These are phyloP conservation scores for Capitulum mitella DNA, from an alignment of 2,888 invertebrate species.

Conservation along the genomic window DNA sequence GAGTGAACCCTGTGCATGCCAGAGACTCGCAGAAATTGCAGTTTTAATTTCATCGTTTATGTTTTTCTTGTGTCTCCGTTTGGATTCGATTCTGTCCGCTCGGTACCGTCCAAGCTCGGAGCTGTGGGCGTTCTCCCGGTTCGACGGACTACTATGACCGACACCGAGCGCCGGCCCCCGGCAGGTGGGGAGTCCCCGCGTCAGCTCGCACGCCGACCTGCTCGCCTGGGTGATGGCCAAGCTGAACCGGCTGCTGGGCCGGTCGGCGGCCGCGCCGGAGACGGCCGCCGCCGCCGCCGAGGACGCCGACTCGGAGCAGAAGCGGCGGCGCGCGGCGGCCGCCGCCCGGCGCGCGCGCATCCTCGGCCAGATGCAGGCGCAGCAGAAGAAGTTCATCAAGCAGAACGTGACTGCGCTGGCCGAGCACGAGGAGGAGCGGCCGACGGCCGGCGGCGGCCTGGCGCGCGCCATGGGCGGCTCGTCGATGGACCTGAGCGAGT, in stretches of 20 bases:
- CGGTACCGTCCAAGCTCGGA: too few relatives aligned
- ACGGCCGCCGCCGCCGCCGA: constrained; percentile 20
- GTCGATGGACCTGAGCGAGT: constrained; percentile 17
- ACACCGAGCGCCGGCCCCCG: too few relatives aligned
- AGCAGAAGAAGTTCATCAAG: constrained; percentile 74
- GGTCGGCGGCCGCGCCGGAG: constrained; percentile 25
- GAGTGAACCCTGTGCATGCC: too few relatives aligned
- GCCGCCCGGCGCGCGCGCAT: constrained; percentile 79
- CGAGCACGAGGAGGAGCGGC: constrained; percentile 22
- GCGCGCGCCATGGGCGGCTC: constrained; percentile 40
- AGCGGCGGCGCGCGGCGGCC: constrained; percentile 71
- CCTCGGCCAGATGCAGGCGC: constrained; percentile 87
- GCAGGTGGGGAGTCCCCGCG: constrained; percentile 48
- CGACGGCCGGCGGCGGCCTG: not conserved
- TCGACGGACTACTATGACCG: too few relatives aligned
- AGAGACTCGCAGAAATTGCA: too few relatives aligned
- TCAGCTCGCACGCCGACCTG: constrained; percentile 33
- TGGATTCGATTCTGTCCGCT: too few relatives aligned
- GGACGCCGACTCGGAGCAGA: constrained; percentile 56
- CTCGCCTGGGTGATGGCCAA: constrained; percentile 32
- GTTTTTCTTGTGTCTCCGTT: too few relatives aligned
- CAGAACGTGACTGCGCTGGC: constrained; percentile 33
- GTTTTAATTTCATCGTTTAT: too few relatives aligned
- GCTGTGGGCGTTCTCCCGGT: too few relatives aligned
- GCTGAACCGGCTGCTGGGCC: constrained; percentile 30